Evolutionary conservation across 2,888 invertebrate genomes (phyloP).

Genomic region (Hipparchia semele): DNA sequence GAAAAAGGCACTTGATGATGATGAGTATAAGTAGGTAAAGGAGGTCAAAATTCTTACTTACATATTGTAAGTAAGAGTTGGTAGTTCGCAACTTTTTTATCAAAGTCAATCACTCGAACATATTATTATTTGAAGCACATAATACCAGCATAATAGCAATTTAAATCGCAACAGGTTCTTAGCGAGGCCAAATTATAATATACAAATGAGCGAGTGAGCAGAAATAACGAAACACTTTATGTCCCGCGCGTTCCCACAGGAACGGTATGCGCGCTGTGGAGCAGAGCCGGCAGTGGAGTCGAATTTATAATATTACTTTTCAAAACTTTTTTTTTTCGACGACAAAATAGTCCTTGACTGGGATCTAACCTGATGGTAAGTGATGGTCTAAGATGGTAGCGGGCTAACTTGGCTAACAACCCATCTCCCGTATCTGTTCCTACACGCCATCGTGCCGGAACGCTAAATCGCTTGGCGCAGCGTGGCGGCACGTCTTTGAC

Average conservation of each 20-base stretch:
- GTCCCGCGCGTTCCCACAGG: constrained; percentile 81
- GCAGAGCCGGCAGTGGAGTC: constrained; percentile 52
- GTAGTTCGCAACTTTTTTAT: constrained; percentile 10
- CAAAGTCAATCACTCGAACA: constrained; percentile 23
- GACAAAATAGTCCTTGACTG: too few species aligned
- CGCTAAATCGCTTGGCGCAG: too few species aligned
- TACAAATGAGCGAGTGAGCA: constrained; percentile 81
- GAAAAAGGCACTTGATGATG: too few species aligned
- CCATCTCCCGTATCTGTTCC: too few species aligned
- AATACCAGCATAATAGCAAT: constrained; percentile 32
- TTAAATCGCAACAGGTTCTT: constrained; percentile 28
- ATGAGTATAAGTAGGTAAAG: background rate
- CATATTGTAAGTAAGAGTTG: background rate
- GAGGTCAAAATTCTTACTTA: constrained; percentile 8
- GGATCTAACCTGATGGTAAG: too few species aligned
- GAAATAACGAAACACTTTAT: constrained; percentile 82
- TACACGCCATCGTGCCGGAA: too few species aligned
- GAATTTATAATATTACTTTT: background rate
- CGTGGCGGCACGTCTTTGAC: too few species aligned
- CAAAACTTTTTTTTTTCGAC: constrained; percentile 12
- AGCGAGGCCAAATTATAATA: constrained; percentile 76
- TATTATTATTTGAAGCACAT: constrained; percentile 25
- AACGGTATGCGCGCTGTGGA: constrained; percentile 72
- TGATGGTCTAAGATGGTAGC: background rate
- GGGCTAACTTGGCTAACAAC: background rate